A percentile compares a stretch with the other conserved stretches of the same genome.
These are phyloP conservation scores for Cecropterus lyciades DNA, from an alignment of 1,140 invertebrate genomes.

Conservation along the genomic window DNA sequence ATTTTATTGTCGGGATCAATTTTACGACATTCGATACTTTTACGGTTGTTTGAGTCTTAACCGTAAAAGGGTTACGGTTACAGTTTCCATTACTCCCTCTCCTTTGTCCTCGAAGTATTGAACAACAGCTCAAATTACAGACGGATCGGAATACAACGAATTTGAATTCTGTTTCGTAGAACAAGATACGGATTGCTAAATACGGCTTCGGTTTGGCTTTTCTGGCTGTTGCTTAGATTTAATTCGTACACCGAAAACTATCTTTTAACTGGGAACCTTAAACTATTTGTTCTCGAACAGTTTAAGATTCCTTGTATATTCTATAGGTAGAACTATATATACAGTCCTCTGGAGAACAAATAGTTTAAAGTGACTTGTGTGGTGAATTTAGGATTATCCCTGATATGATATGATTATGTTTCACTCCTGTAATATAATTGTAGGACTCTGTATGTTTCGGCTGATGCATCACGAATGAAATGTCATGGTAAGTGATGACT, in stretches of 20 bases:
- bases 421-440: too few species aligned
- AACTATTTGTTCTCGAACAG: too few species aligned
- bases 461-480: too few species aligned
- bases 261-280: too few species aligned
- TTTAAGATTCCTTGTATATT: too few species aligned
- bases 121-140: conserved; percentile 22
- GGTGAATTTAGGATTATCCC: too few species aligned
- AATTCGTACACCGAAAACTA: not conserved
- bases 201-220: conserved; percentile 8
- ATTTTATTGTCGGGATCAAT: conserved; percentile 65
- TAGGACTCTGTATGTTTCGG: too few species aligned
- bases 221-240: not conserved
- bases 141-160: conserved; percentile 12
- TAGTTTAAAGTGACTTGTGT: too few species aligned
- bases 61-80: conserved; percentile 60
- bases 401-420: too few species aligned
- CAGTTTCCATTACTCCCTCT: conserved; percentile 44
- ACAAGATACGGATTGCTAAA: not conserved
- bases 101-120: conserved; percentile 46
- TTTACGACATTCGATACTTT: conserved; percentile 68
- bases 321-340: too few species aligned
- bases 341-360: too few species aligned
- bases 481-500: too few species aligned
- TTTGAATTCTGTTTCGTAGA: not conserved
- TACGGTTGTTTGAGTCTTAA: conserved; percentile 60